Evolutionary conservation across 2,113 vertebrate species (phyloP), one percentile per base, ranked within the genome.

Genomic region (Triplophysa rosa): DNA sequence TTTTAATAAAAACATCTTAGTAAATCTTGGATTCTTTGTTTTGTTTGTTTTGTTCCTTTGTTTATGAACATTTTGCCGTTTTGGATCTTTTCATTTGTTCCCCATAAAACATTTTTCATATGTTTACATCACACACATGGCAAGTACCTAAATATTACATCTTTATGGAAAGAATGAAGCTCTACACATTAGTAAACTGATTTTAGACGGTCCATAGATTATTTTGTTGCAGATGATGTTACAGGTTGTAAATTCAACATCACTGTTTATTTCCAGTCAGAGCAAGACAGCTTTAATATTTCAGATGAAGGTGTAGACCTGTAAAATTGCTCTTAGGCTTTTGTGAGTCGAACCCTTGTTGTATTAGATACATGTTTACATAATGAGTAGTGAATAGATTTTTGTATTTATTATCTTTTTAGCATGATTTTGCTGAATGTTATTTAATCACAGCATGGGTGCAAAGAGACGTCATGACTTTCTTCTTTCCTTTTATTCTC

Each of bases 1-100:
- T 77, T 82, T 79, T 24, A 80, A 84, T 82, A 83, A 79, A 84
- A 82, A 62, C 71, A 79, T 72, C 59, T 77, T 80, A 82, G 77
- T 77, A 84, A 82, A 84, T 67, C 49, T 63, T 17, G 62, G 29
- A 45, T 82, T 29, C 42, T 70, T 84, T 84, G 83, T 84, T 71
- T 79, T 79, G 21, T 70, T 84, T 84, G 83, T 84, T 71, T 79
- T 79, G 21, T 71, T 82, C 33, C 33, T 37, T 37, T 37, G 33
- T 37, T 37, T 37, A 37, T 37, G 0, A 37, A 37, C 33, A 37
- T 37, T 37, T 7, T 37, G 7, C 33, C 7, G 33, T 37, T 37
- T 33, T 37, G 5, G 7, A 37, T 37, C 33, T 37, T 37, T 37
- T 37, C 33, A 37, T 7, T 37, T 37, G 33, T 37, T 37, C 5